A percentile compares a stretch with the other conserved stretches of the same genome.
Evolutionary conservation across 2,888 invertebrate species (phyloP).

Genomic region (Pristionchus fissidentatus): DNA sequence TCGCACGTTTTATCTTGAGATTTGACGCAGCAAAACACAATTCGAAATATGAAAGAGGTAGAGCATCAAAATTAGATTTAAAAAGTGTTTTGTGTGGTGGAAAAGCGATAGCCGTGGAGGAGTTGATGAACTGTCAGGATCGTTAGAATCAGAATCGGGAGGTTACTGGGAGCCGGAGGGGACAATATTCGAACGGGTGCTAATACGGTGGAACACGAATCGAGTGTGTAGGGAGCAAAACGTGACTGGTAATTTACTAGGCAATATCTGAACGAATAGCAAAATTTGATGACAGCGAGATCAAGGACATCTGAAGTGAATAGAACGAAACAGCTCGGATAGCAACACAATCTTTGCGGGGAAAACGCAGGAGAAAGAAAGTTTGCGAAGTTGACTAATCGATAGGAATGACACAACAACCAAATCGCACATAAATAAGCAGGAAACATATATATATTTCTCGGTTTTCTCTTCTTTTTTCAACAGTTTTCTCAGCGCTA

Average conservation of each 20-base stretch:
- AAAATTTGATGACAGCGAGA: neutral
- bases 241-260: no score
- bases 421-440: neutral
- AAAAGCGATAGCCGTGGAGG: neutral
- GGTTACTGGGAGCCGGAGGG: neutral
- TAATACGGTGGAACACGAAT: neutral
- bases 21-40: neutral
- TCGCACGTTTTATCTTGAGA: no score
- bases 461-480: neutral
- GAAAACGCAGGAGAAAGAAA: neutral
- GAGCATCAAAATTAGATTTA: neutral
- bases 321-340: neutral
- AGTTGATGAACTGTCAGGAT: neutral
- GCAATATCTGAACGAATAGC: no score
- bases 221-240: no score
- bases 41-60: conserved; percentile 9
- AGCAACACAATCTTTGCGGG: neutral
- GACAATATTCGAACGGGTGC: neutral
- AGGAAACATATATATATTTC: neutral
- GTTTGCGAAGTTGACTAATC: no score
- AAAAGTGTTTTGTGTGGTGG: neutral
- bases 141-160: neutral
- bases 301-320: neutral
- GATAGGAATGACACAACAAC: neutral
- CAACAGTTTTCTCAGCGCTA: neutral